Evolutionary conservation across 2,797 vertebrate species (phyloP), one percentile per base, ranked within the genome.

Genomic region (Megaceryle alcyon): DNA sequence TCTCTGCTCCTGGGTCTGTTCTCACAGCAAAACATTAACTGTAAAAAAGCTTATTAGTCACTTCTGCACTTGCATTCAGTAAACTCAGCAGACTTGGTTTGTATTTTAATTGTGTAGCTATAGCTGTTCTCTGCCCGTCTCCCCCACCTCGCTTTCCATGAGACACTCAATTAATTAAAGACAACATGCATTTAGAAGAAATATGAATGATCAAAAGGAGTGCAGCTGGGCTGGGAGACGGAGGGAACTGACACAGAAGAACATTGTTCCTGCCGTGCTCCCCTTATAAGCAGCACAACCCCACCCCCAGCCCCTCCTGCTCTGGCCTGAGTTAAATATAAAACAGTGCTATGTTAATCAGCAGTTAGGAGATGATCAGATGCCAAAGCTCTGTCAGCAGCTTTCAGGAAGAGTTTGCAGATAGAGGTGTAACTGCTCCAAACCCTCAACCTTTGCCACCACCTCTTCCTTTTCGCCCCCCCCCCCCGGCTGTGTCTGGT

Each of bases 291-390:
- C 91, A 59, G 28, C 1, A 0, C 82, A 94, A 72, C 95, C 75
- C 94, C 96, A 82, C 93, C 94, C 90, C 93, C 90, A 79, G 64
- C 97, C 96, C 96, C 96, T 94, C 90, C 95, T 83, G 95, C 92
- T 63, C 96, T 54, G 86, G 95, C 89, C 97, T 54, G 87, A 97
- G 98, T 99, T 99, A 99, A 98, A 98, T 98, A 99, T 99, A 97
- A 97, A 99, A 98, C 97, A 97, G 97, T 78, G 73, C 90, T 95
- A 84, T 96, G 98, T 98, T 98, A 98, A 98, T 98, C 97, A 98
- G 95, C 97, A 97, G 79, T 89, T 46, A 92, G 91, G 91, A 94
- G 94, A 82, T 60, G 96, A 96, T 96, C 78, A 82, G 81, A 82
- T 96, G 97, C 98, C 98, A 97, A 97, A 90, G 94, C 95, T 93